A percentile compares a stretch with the other conserved stretches of the same genome.
phyloP scores from a whole-genome alignment of 2,797 vertebrate genomes.

The Coendou prehensilis region DNA sequence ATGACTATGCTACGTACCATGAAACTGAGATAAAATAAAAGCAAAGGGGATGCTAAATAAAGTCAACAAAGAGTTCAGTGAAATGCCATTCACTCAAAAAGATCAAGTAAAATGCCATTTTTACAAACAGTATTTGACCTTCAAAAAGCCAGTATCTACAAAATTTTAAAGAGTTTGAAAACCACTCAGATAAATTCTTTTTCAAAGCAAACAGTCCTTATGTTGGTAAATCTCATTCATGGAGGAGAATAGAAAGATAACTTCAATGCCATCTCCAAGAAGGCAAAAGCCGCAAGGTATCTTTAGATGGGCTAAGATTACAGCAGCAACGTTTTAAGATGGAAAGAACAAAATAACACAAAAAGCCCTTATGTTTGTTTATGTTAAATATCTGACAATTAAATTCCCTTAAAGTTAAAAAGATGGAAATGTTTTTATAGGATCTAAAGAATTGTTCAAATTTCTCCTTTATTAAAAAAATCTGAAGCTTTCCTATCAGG shows the following conservation, averaged over 20 bases:
- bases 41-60: background rate
- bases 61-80: background rate
- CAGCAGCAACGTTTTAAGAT: background rate
- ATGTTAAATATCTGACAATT: background rate
- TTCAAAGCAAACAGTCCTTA: constrained; percentile 18
- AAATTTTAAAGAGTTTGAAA: constrained; percentile 52
- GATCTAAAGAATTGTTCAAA: background rate
- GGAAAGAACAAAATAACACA: constrained; percentile 45
- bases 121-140: constrained; percentile 41
- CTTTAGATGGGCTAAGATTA: background rate
- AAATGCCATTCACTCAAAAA: background rate
- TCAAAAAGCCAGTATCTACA: background rate
- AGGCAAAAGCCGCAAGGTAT: background rate
- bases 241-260: background rate
- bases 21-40: background rate
- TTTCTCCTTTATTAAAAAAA: constrained; percentile 20
- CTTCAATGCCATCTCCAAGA: background rate
- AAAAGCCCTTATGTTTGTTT: background rate
- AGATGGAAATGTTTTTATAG: background rate
- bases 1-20: background rate
- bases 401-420: constrained; percentile 22
- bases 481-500: background rate
- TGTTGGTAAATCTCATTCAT: background rate
- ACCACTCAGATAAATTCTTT: constrained; percentile 36
- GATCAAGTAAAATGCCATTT: background rate